Base-by-base conservation (phyloP, 2,113 vertebrate genomes). In the Mustela lutreola region DNA sequence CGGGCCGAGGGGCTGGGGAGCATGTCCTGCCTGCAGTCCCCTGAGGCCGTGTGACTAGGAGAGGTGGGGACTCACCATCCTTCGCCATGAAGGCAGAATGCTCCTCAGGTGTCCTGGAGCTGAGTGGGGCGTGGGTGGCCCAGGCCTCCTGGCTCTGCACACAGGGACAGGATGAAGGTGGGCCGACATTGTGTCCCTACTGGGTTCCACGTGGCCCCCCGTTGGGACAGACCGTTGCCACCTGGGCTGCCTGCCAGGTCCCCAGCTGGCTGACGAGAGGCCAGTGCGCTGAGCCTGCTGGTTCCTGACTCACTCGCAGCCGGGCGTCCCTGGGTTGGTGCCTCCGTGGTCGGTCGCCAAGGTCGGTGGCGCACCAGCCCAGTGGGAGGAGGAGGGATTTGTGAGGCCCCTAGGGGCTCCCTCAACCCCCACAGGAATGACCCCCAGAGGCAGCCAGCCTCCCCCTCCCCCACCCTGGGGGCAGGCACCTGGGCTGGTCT, bases 41-140 rank as follows among this genome's bases (percentile, higher is more conserved):
- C 4, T 0, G 19, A 1, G 48, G 90, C 50, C 8, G 0, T 7
- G 33, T 9, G 48, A 39, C 89, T 62, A 1, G 89, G 28, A 24
- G 62, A 8, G 56, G 56, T 18, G 56, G 19, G 56, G 7, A 67
- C n/a, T 1, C 45, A 10, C 45, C 1, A 2, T 56, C n/a, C 24
- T 81, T 5, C 0, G 26, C 63, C 36, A 5, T 1, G 11, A 42
- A 42, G 33, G 11, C 3, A 62, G 33, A 11, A 31, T 9, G 15
- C 4, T 19, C 7, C 7, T 4, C 33, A 11, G 8, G n/a, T 9
- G 62, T 48, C 26, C 58, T 6, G 2, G 31, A 11, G 42, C 58
- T 63, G 88, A 79, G 14, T 1, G 39, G 58, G 19, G 10, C 28
- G 5, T 16, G 58, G 16, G 75, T 14, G 75, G 50, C 22, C 33